phyloP scores from a whole-genome alignment of 2,113 vertebrate species.

The Carettochelys insculpta region DNA sequence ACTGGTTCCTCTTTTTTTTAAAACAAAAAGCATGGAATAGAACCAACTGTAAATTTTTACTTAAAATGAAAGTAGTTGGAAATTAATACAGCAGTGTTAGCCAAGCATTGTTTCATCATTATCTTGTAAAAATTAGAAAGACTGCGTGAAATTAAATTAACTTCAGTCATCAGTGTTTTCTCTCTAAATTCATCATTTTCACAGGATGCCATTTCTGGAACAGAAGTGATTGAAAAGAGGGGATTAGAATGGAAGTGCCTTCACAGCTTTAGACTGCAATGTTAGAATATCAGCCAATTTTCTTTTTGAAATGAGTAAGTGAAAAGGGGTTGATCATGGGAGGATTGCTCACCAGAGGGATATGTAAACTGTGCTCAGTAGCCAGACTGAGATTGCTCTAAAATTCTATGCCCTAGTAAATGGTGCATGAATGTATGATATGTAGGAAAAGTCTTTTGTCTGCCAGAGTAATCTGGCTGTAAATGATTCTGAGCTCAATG shows the following conservation, averaged over 20 bases:
- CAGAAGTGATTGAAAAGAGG: background rate
- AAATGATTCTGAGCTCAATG: background rate
- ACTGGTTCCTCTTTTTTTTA: no score
- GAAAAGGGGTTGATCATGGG: background rate
- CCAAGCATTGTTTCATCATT: background rate
- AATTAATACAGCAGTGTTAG: background rate
- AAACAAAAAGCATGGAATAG: no score
- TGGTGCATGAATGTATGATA: background rate
- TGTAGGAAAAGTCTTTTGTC: background rate
- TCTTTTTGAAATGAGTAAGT: background rate
- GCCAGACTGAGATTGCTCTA: background rate
- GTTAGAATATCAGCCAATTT: background rate
- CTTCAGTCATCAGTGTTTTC: background rate
- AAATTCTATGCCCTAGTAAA: background rate
- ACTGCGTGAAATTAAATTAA: background rate
- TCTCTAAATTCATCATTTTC: background rate
- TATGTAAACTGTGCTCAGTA: background rate
- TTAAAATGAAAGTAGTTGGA: background rate
- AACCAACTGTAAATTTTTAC: background rate
- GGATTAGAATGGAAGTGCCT: background rate
- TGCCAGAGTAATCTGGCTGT: background rate
- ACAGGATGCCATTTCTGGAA: background rate
- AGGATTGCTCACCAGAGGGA: background rate
- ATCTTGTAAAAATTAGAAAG: background rate
- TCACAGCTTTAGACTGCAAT: background rate